Evolutionary conservation across 2,888 invertebrate genomes (phyloP).

Genomic region (Trichopria drosophilae): DNA sequence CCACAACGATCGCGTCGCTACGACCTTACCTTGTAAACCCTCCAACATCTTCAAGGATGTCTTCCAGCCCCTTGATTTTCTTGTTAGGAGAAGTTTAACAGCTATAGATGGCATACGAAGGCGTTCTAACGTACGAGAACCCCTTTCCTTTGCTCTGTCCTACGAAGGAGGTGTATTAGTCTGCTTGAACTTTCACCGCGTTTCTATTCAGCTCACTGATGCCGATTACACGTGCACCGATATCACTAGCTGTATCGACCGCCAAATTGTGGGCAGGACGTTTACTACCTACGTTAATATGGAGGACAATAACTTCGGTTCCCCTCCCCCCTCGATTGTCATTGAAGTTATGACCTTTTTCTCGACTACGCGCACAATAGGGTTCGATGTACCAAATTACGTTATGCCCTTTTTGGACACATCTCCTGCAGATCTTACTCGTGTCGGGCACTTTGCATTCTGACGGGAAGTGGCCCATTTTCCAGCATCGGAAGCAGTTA

Average conservation of each 20-base stretch:
- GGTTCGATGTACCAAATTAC: too few species aligned
- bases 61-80: slow-evolving; percentile 19
- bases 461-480: too few species aligned
- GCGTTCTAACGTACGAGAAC: slow-evolving; percentile 20
- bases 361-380: too few species aligned
- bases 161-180: slow-evolving; percentile 25
- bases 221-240: slow-evolving; percentile 1
- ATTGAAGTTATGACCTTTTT: too few species aligned
- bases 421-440: background rate
- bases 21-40: slow-evolving; percentile 15
- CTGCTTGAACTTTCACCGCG: slow-evolving; percentile 18
- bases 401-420: background rate
- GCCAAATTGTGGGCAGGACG: slow-evolving; percentile 17
- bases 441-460: too few species aligned
- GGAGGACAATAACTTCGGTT: background rate
- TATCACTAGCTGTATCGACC: slow-evolving; percentile 7
- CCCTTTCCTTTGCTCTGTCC: slow-evolving; percentile 18
- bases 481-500: too few species aligned
- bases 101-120: slow-evolving; percentile 16
- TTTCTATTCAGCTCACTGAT: slow-evolving; percentile 13
- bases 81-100: slow-evolving; percentile 18
- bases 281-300: slow-evolving; percentile 20
- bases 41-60: slow-evolving; percentile 21
- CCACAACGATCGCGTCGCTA: slow-evolving; percentile 21
- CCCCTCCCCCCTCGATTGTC: background rate